A percentile compares a stretch with the other conserved stretches of the same genome.
phyloP scores from a whole-genome alignment of 2,888 invertebrate species.

The Rhimphoctona megacephalus region DNA sequence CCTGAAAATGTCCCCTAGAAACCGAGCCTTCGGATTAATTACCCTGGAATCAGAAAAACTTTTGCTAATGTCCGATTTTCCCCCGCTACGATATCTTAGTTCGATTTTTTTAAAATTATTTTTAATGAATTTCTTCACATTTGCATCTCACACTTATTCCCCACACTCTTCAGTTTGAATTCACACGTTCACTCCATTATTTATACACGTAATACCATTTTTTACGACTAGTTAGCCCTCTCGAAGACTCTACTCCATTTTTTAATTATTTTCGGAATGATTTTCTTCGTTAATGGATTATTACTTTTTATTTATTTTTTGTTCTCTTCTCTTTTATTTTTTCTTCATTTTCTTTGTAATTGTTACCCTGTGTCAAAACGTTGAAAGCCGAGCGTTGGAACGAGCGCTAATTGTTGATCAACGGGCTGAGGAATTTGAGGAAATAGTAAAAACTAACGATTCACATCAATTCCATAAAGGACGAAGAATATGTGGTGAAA shows the following conservation, averaged over 20 bases:
- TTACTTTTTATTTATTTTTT: conserved; percentile 65
- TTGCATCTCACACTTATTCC: conserved; percentile 57
- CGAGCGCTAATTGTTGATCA: conserved; percentile 70
- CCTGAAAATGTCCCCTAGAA: conserved; percentile 68
- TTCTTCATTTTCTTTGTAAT: conserved; percentile 70
- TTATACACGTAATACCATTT: conserved; percentile 78
- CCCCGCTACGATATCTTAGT: conserved; percentile 78
- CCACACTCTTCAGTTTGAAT: conserved; percentile 10
- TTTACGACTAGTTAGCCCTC: conserved; percentile 67
- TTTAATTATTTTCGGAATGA: conserved; percentile 77
- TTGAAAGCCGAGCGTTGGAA: conserved; percentile 73
- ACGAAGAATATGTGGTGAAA: conserved; percentile 11
- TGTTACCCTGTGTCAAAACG: conserved; percentile 82
- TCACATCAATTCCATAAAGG: conserved; percentile 45
- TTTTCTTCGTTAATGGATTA: conserved; percentile 66
- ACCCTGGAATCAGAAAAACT: conserved; percentile 83
- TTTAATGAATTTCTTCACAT: conserved; percentile 48
- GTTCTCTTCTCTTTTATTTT: conserved; percentile 58
- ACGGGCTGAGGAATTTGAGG: conserved; percentile 32
- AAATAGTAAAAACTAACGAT: conserved; percentile 11
- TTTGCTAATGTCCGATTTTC: conserved; percentile 80
- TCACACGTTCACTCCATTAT: conserved; percentile 67
- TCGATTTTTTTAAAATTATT: conserved; percentile 59
- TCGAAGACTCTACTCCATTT: conserved; percentile 67
- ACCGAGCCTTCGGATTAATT: conserved; percentile 81